Evolutionary conservation across 2,113 vertebrate species (phyloP).

Genomic region (Okapia johnstoni): DNA sequence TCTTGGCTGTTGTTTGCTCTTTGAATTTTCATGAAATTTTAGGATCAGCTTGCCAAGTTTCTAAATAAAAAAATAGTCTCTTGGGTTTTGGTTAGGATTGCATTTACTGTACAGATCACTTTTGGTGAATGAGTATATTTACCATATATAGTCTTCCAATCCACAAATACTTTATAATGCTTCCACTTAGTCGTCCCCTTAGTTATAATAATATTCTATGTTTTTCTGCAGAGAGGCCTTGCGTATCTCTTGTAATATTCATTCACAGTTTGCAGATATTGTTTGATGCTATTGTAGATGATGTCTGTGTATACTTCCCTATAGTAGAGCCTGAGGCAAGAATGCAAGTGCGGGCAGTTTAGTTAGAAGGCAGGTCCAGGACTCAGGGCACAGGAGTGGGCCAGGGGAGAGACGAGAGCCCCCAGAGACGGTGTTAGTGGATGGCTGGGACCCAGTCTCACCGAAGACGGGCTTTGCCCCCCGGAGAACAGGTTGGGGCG

Average conservation of each 20-base stretch:
- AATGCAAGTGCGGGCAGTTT: accelerated
- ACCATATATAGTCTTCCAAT: background rate
- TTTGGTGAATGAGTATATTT: background rate
- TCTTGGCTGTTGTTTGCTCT: background rate
- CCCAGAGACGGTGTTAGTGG: accelerated
- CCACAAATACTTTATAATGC: background rate
- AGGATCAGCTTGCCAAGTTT: background rate
- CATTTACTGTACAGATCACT: background rate
- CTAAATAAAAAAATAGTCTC: background rate
- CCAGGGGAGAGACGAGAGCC: background rate
- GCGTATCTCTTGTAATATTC: background rate
- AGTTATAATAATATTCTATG: no score
- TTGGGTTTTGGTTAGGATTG: background rate
- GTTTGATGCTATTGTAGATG: background rate
- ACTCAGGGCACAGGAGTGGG: background rate
- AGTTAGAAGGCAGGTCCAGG: background rate
- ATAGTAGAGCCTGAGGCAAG: background rate
- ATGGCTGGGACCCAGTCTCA: accelerated
- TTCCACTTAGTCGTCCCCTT: background rate
- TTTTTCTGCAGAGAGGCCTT: background rate
- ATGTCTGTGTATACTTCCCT: background rate
- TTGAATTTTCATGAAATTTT: background rate
- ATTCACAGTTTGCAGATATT: accelerated
- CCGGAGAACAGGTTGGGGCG: accelerated
- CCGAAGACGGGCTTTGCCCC: accelerated